Base-by-base conservation (phyloP, 2,113 vertebrate genomes). In the Laticauda laticaudata region DNA sequence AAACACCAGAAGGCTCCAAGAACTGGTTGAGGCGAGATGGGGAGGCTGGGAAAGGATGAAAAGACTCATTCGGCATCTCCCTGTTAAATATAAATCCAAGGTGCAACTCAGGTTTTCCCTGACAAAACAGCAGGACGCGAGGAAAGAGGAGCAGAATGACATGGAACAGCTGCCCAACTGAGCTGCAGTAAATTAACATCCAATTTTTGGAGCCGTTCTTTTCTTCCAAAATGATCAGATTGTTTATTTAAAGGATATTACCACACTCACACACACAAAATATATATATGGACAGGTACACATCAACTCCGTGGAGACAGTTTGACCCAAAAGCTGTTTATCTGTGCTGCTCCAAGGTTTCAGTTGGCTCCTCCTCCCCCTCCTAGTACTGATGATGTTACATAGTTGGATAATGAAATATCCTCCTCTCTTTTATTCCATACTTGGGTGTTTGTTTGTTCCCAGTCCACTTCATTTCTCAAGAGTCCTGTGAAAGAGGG, bases 61-160 rank as follows among this genome's bases (percentile, higher is more conserved):
- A 91, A 2, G 86, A 90, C 91, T 91, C 3, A 0, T 91, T 94
- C 93, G 93, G 89, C 9, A 1, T 61, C 61, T 91, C 91, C 12
- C 0, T 92, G 92, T 94, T 90, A 89, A 96, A 95, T 26, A 54
- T 93, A 94, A 96, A 96, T 69, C 92, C 92, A 94, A 97, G 94
- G 95, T 93, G 90, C 94, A 96, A 95, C 91, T 92, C 87, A 93
- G 92, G 93, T 95, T 96, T 94, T 94, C 89, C 92, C 95, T 95
- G 89, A 87, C 91, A 91, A 95, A 95, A 96, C 92, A 94, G 96
- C 94, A 89, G 94, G 94, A 93, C 94, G 2, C 94, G 96, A 95
- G 94, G 94, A 96, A 97, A 96, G 94, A 94, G 94, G 95, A 96
- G 95, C 96, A 95, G 94, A 90, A 95, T 93, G 93, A 93, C 95